phyloP scores from a whole-genome alignment of 2,113 vertebrate genomes.

The Ovis canadensis region DNA sequence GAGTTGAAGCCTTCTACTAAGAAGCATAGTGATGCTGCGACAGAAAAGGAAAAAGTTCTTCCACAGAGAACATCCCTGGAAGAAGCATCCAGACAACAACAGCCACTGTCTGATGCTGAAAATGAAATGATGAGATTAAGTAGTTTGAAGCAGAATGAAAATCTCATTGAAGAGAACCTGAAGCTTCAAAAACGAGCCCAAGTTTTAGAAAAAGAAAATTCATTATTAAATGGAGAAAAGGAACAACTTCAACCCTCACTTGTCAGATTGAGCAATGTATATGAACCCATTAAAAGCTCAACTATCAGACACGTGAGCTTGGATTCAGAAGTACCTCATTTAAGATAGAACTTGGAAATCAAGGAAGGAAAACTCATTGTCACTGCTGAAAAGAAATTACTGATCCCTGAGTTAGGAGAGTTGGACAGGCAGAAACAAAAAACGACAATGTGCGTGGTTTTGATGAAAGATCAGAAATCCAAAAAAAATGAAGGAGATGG shows the following conservation, averaged over 20 bases:
- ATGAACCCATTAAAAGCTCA: conserved; percentile 37
- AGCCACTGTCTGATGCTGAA: conserved; percentile 83
- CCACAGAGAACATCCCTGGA: conserved; percentile 75
- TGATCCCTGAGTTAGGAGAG: conserved; percentile 88
- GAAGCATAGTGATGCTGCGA: conserved; percentile 63
- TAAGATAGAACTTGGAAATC: conserved; percentile 82
- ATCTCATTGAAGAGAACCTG: conserved; percentile 71
- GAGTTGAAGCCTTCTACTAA: conserved; percentile 61
- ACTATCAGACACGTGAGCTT: conserved; percentile 56
- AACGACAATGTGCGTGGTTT: conserved; percentile 90
- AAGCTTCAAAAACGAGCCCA: conserved; percentile 80
- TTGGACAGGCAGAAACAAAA: conserved; percentile 92
- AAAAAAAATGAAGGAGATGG: conserved; percentile 78
- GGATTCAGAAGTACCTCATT: conserved; percentile 75
- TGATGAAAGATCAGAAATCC: conserved; percentile 87
- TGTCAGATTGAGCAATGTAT: conserved; percentile 46
- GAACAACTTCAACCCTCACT: conserved; percentile 66
- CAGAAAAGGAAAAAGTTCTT: conserved; percentile 80
- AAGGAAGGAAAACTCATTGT: conserved; percentile 80
- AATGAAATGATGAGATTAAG: conserved; percentile 82
- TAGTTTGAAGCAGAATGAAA: conserved; percentile 72
- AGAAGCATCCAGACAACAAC: conserved; percentile 81
- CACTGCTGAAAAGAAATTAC: conserved; percentile 82
- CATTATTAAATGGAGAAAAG: conserved; percentile 84
- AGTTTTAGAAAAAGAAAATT: conserved; percentile 75